Base-by-base conservation (phyloP, 1,140 invertebrate genomes). In the Leguminivora glycinivorella region DNA sequence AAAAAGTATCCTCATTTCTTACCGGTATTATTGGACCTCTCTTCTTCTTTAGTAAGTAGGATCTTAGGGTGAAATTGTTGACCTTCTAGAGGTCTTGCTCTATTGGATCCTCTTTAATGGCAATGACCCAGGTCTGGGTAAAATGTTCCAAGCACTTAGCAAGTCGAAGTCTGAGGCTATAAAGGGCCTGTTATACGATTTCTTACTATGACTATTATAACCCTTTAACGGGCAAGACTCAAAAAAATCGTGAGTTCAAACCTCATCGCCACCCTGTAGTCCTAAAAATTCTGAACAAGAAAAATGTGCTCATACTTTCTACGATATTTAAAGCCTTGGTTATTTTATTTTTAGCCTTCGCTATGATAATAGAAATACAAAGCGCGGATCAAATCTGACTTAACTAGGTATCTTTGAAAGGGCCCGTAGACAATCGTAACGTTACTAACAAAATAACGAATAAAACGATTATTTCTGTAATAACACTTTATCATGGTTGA, bases 81-180 rank as follows among this genome's bases (percentile, higher is more conserved):
- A 79, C 75, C 77, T 70, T 69, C 19, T 10, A 38, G 43, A 67
- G 73, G 24, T 67, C 79, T 72, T 9, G 67, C 52, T 75, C 68
- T 52, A 25, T 58, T 77, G 77, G 77, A 77, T 73, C 69, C 74
- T 78, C 77, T 77, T 70, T 74, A 83, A 79, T 81, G 80, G 76
- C 80, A 84, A 73, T 80, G 82, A 84, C 82, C 82, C 73, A 25
- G 1, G 40, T 43, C 40, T 69, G 68, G 38, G 67, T 70, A 47
- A 75, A 63, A 75, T 75, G 56, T 19, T 52, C 1, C 19, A 52
- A 72, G 69, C 69, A 69, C 38, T 25, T 22, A 17, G 63, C 58
- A 66, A 72, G 63, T 70, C 74, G 43, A 73, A 60, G 19, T 25
- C 19, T 40, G 75, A 69, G 56, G 72, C 72, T 71, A 75, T 75